Base-by-base conservation (phyloP, 2,888 invertebrate species). In the Eupithecia subfuscata region DNA sequence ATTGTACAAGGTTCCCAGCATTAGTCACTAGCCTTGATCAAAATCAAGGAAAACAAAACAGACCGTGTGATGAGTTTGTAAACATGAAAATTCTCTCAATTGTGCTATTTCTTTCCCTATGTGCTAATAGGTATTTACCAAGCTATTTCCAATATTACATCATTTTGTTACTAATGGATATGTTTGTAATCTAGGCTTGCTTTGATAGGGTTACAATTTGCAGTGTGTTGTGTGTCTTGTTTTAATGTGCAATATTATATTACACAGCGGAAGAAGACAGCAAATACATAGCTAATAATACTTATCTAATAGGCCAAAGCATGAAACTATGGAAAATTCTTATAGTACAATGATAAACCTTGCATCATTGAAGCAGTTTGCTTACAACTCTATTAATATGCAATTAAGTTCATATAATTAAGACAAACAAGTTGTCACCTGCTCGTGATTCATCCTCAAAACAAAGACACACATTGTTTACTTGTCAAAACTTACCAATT, bases 401-500 rank as follows among this genome's bases (percentile, higher is more conserved):
- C 78, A 77, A 80, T 78, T 77, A 79, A 67, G 65, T 37, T 40
- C 18, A 67, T 37, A 14, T 67, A 64, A 34, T 16, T 67, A 75
- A 60, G 70, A 16, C 69, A 80, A 75, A 80, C 78, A 75, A 74
- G 76, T 80, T 77, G 77, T 71, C 71, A 71, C 71, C 70, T 78
- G 72, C 70, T 30, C 37, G 25, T 75, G 65, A 75, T 74, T 76
- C 69, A 75, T 73, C 48, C 68, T 71, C 56, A 72, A 69, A 67
- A 70, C 74, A 70, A 70, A 64, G 65, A 73, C 60, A 70, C 60
- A 76, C 82, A 84, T 87, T 89, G 87, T 89, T 89, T 89, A 87
- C 87, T 82, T 82, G 77, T 75, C 81, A 87, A 88, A 83, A 67
- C 94, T 96, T 95, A 99, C 99, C 96, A 99, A 96, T 96, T 99